Evolutionary conservation across 2,113 vertebrate genomes (phyloP).

Genomic region (Grammatotria lemairii): DNA sequence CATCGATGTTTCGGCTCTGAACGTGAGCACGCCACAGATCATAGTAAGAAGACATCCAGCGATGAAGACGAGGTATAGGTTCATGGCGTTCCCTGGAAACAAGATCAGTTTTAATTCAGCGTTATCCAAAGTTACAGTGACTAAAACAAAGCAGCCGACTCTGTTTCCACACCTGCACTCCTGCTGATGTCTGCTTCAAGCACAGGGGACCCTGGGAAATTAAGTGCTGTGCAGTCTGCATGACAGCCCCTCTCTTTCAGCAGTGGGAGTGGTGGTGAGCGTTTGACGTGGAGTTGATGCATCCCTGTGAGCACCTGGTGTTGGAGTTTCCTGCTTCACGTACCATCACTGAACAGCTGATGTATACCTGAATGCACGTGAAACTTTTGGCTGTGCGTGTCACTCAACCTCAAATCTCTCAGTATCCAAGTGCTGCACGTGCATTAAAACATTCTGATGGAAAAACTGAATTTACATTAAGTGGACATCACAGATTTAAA

Average conservation of each 20-base stretch:
- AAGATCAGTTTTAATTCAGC: background rate
- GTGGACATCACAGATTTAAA: background rate
- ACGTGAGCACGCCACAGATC: background rate
- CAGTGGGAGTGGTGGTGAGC: background rate
- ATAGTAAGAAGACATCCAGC: background rate
- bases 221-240: fast-evolving
- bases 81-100: background rate
- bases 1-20: fast-evolving
- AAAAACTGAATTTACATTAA: background rate
- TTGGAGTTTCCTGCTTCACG: background rate
- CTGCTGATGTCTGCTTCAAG: background rate
- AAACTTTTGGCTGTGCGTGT: background rate
- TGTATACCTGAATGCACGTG: background rate
- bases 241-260: background rate
- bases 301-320: background rate
- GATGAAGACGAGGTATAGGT: fast-evolving
- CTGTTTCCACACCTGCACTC: fast-evolving
- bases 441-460: background rate
- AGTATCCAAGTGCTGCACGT: background rate
- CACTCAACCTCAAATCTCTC: fast-evolving
- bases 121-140: background rate
- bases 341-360: background rate
- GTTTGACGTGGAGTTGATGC: fast-evolving
- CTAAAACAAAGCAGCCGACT: background rate
- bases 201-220: background rate